These are phyloP conservation scores for Zele albiditarsus DNA, from an alignment of 2,888 invertebrate genomes.

Conservation along the genomic window DNA sequence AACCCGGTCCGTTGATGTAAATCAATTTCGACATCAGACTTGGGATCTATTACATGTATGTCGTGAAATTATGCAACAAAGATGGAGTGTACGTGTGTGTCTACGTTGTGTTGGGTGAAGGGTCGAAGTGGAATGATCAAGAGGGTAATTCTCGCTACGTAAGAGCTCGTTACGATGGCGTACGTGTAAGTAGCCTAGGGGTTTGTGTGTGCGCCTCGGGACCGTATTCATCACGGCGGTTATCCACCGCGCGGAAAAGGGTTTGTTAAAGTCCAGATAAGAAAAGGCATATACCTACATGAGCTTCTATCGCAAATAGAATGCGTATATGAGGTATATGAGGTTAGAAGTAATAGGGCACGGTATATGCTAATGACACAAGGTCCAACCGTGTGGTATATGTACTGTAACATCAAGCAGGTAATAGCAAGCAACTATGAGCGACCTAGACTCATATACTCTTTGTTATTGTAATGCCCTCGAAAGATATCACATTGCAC, in stretches of 20 bases:
- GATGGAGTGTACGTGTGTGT: neutral
- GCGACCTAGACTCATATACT: conserved; percentile 44
- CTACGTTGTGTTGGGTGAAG: neutral
- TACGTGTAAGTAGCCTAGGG: neutral
- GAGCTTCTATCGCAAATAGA: conserved; percentile 24
- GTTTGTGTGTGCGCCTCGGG: conserved; percentile 41
- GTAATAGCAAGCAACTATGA: conserved; percentile 44
- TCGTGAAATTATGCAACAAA: neutral
- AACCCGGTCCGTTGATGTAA: neutral
- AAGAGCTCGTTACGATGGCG: conserved; percentile 11
- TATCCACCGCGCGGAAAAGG: conserved; percentile 52
- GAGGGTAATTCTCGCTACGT: conserved; percentile 22
- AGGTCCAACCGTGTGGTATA: conserved; percentile 5
- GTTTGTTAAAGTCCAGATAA: conserved; percentile 46
- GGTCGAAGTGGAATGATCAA: conserved; percentile 6
- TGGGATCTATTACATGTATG: neutral
- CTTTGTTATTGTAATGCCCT: conserved; percentile 57
- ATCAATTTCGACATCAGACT: neutral
- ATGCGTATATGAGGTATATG: conserved; percentile 7
- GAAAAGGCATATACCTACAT: conserved; percentile 33
- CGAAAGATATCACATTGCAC: conserved; percentile 54
- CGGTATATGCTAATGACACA: conserved; percentile 53
- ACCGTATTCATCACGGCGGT: conserved; percentile 53
- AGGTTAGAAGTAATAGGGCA: conserved; percentile 32
- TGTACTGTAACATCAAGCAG: neutral